Evolutionary conservation across 2,888 invertebrate genomes (phyloP), one percentile per base, ranked within the genome.

Genomic region (Magallana nippona): DNA sequence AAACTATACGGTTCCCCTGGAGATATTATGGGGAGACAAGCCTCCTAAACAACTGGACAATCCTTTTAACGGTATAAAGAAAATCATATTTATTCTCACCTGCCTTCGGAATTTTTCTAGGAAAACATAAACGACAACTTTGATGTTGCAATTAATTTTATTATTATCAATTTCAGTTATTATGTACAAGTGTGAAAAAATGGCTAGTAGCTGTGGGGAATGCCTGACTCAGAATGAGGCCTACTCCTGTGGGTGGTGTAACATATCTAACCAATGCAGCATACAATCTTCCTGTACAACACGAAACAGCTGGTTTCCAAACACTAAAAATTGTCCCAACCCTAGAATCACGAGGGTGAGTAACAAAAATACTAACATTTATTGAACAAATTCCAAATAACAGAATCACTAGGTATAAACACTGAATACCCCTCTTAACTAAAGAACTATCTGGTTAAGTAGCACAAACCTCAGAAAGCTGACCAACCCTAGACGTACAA

Each of bases 151-250:
- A n/a, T n/a, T n/a, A n/a, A n/a, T n/a, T n/a, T n/a, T n/a, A n/a
- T n/a, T n/a, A n/a, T n/a, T 71, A 32, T 58, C 71, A 83, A 58
- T 84, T 90, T 10, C 91, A 94, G 95, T 95, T 82, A 91, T 92
- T 77, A 93, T 95, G 86, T 95, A 95, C 93, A 95, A 95, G 85
- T 99, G 99, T 95, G 97, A 97, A 85, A 97, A 97, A 94, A 98
- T 99, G 98, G 98, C 99, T 2, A 97, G 97, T 94, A 98, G 98
- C 94, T 99, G 99, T 95, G 99, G 99, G 3, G 97, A 97, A 95
- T 99, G 99, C 94, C 95, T 99, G 91, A 98, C 98, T 55, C 95
- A 98, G 86, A 96, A 97, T 5, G 97, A 97, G 92, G 98, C 98
- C 94, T 98, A 97, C 94, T 97, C 97, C 84, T 99, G 99, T 94